Evolutionary conservation across 2,797 vertebrate species (phyloP), one percentile per base, ranked within the genome.

Genomic region (Halcyon badia): DNA sequence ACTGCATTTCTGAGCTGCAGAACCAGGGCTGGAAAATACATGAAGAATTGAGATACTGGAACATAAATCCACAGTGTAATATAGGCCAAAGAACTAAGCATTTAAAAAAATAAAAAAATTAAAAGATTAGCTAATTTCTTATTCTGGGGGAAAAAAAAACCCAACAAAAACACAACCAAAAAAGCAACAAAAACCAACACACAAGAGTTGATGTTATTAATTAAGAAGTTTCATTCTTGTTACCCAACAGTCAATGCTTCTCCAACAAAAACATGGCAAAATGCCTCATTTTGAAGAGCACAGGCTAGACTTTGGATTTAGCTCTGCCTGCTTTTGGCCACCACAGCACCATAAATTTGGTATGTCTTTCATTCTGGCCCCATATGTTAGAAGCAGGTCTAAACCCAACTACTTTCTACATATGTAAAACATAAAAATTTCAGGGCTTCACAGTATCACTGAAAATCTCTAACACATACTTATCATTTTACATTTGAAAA

Each of bases 261-360:
- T 96, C 94, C 96, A 96, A 96, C 22, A 93, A 91, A 96, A 96
- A 92, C 61, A 95, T 91, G 89, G 94, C 89, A 96, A 87, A 96
- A 57, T 80, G 75, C 89, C 81, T 73, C 31, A 24, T 64, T 87
- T 73, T 77, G 76, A 96, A 87, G 41, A 89, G 46, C 66, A 44
- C 46, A 33, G 46, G 66, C 41, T 75, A 95, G 78, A 85, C 31
- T 82, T 72, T 48, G 70, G 46, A 84, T 88, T 87, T 75, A 72
- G 33, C 30, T 68, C 75, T 85, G 81, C n/a, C 41, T 90, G 44
- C 13, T 92, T 89, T 92, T 78, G 68, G 89, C 91, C 68, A 87
- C 48, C 44, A 44, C 19, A 91, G 54, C 21, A 64, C 18, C 28
- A 70, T 71, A 85, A 94, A 79, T 93, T 70, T 80, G 10, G 41